Base-by-base conservation (phyloP, 1,140 invertebrate species). In the Adoxophyes honmai region DNA sequence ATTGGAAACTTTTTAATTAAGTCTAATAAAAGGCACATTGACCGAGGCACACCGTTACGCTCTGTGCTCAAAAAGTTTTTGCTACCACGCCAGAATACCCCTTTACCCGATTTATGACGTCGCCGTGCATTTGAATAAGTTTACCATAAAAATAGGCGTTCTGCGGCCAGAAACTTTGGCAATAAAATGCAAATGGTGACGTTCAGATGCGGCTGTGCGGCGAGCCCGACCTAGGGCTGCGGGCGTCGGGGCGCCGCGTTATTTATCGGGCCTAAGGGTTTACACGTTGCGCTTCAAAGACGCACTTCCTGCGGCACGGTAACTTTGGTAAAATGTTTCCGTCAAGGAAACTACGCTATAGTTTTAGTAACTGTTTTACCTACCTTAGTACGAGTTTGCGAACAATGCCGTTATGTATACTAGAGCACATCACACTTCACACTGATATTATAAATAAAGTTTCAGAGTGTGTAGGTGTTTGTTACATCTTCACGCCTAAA, bases 151-250 rank as follows among this genome's bases (percentile, higher is more conserved):
- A 87, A 85, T 83, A 84, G 75, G 76, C 80, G 69, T 79, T 75
- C 68, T 74, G 80, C 56, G 80, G 80, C 69, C 73, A 74, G 68
- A 73, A 83, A 87, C 76, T 87, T 87, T 76, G 64, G 69, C 78
- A 87, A 87, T 87, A 87, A 87, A 87, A 85, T 87, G 84, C 78
- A 85, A 87, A 87, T 87, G 81, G 73, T 72, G 75, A 78, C 73
- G 75, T 73, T 48, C 42, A 48, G 52, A 53, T 48, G 42, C 42
- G 42, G 21, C 42, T 16, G 42, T 48, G 42, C 42, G 16, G 42
- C 21, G 42, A 11, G 42, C 21, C 16, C 21, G 42, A 44, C 16
- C 39, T 44, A 39, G 14, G 63, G 66, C 73, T 62, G 68, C 52
- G 53, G 52, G 52, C 55, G 58, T 35, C 55, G 59, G 38, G 57